These are phyloP conservation scores for Eurystomus glaucurus DNA, from an alignment of 2,797 vertebrate species.

Conservation along the genomic window DNA sequence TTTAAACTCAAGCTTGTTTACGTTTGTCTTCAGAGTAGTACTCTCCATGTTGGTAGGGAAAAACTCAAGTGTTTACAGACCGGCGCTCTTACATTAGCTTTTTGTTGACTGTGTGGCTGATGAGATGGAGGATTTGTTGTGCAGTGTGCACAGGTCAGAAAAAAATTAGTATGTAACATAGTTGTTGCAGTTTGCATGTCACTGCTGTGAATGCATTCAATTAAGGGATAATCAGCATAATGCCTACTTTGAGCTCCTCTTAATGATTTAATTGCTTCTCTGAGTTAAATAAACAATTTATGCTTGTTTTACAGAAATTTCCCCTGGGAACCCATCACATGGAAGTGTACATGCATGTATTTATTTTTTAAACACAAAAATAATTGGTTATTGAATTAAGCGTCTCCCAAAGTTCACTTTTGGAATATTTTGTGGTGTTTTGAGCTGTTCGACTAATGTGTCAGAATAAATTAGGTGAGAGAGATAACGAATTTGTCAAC, in stretches of 20 bases:
- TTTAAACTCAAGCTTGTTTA: background rate
- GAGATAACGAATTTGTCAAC: background rate
- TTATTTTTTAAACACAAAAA: constrained; percentile 21
- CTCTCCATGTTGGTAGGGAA: background rate
- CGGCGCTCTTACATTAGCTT: background rate
- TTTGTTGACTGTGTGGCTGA: background rate
- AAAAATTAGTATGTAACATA: background rate
- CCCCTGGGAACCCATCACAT: constrained; percentile 6
- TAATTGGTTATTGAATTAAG: constrained; percentile 28
- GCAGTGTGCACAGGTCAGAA: background rate
- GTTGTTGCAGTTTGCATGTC: constrained; percentile 11
- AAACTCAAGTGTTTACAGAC: background rate
- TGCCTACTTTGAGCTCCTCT: constrained; percentile 44
- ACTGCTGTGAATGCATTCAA: constrained; percentile 7
- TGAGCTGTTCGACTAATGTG: background rate
- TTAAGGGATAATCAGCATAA: constrained; percentile 67
- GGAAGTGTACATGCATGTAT: background rate
- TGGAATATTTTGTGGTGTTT: background rate
- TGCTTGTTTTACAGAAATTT: constrained; percentile 44
- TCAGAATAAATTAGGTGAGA: background rate
- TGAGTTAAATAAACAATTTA: constrained; percentile 58
- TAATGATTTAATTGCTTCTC: constrained; percentile 73
- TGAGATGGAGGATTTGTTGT: background rate
- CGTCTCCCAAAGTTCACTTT: constrained; percentile 27
- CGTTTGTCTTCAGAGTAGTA: background rate